Evolutionary conservation across 2,888 invertebrate species (phyloP), one percentile per base, ranked within the genome.

Genomic region (Scrobipalpa atriplicella): DNA sequence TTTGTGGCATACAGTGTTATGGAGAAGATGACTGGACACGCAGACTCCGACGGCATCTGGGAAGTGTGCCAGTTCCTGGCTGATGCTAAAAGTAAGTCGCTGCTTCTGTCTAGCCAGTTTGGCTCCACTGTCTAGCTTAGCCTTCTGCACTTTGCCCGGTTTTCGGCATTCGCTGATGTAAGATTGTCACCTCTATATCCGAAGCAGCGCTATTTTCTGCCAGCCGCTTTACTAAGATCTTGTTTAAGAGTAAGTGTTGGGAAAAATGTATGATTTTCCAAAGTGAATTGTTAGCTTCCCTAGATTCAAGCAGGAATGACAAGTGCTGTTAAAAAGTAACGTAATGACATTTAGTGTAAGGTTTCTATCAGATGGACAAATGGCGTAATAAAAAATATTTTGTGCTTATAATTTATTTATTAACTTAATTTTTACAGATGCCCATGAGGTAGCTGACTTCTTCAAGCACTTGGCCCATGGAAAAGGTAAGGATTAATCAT

Each of bases 41-140:
- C 75, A 0, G 81, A 86, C 61, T 83, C 85, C 54, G 86, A 87
- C 10, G 86, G 75, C 0, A 72, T 85, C 6, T 81, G 72, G 2
- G 85, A 86, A 52, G 80, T 76, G 0, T 63, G 85, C 2, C 78
- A 85, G 63, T 81, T 78, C 63, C 71, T 86, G 2, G 81, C 85
- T 0, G 81, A 82, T 0, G 81, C 80, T 39, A 84, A 76, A 69
- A 76, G 87, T 86, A 66, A 76, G 77, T 74, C n/a, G n/a, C 18
- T 16, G 13, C 41, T 11, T 41, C 13, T 41, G 13, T 41, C 13
- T 41, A 13, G 41, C 41, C 41, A 13, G 51, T 16, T 29, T 2
- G 29, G 29, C 2, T 5, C 29, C 29, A 29, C 29, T 3, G 2
- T 29, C 29, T 5, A 29, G 29, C 29, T 29, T 29, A 29, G 29